Conservation (phyloP, 2,888 invertebrate species). For the Drosophila emarginata region DNA sequence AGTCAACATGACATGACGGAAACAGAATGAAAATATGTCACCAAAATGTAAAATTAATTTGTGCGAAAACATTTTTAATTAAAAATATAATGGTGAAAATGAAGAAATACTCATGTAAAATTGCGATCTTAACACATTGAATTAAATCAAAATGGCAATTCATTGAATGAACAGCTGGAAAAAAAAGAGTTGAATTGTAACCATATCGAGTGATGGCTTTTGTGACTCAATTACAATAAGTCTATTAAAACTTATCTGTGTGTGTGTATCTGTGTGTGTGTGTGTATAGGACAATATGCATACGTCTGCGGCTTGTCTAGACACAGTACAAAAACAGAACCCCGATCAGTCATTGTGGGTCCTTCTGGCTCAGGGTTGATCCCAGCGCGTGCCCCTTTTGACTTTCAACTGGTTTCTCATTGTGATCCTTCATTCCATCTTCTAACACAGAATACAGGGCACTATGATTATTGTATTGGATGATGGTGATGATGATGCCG, state of each 20-base stretch:
- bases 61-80: slow-evolving; percentile 61
- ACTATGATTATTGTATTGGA: slow-evolving; percentile 19
- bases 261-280: too few relatives aligned
- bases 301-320: slow-evolving; percentile 69
- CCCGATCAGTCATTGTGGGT: slow-evolving; percentile 50
- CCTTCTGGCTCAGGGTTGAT: slow-evolving; percentile 1
- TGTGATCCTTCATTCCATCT: slow-evolving; percentile 39
- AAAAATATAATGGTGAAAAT: slow-evolving; percentile 33
- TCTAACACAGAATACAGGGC: slow-evolving; percentile 56
- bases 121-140: slow-evolving; percentile 47
- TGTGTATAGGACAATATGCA: too few relatives aligned
- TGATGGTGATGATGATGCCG: slow-evolving; percentile 19
- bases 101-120: slow-evolving; percentile 44
- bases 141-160: slow-evolving; percentile 41
- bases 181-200: slow-evolving; percentile 53
- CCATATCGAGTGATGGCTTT: slow-evolving; percentile 66
- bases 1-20: slow-evolving; percentile 54
- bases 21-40: slow-evolving; percentile 28
- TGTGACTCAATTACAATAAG: slow-evolving; percentile 78
- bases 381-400: slow-evolving; percentile 75
- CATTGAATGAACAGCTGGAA: slow-evolving; percentile 31
- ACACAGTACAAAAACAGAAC: slow-evolving; percentile 39
- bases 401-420: slow-evolving; percentile 62
- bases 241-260: slow-evolving; percentile 66
- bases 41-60: slow-evolving; percentile 44